Evolutionary conservation across 2,888 invertebrate species (phyloP).

Genomic region (Chalcosyrphus nemorum): DNA sequence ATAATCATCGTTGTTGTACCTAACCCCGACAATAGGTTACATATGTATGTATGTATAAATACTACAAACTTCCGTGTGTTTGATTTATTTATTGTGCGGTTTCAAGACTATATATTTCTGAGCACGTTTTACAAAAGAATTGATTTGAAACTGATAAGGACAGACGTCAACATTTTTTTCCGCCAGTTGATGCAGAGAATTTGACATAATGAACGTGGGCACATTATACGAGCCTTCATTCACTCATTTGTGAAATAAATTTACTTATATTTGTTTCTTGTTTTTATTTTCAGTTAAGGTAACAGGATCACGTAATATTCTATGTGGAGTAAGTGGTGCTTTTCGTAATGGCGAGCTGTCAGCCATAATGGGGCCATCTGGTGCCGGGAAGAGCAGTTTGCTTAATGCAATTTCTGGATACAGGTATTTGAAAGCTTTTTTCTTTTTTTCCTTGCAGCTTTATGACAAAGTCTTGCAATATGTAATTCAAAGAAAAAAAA

Average conservation of each 20-base stretch:
- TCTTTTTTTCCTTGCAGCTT: too few species aligned
- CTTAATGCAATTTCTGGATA: slow-evolving; percentile 90
- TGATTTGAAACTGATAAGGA: not conserved
- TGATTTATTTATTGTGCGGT: not conserved
- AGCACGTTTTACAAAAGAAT: slow-evolving; percentile 6
- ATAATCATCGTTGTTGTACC: not conserved
- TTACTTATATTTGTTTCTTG: not conserved
- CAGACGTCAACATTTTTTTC: too few species aligned
- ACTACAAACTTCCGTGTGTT: not conserved
- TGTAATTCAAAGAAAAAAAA: too few species aligned
- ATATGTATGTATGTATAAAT: not conserved
- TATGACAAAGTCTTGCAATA: too few species aligned
- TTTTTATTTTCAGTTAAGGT: slow-evolving; percentile 82
- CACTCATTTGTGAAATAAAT: too few species aligned
- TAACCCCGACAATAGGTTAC: not conserved
- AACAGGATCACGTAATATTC: slow-evolving; percentile 83
- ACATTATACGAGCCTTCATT: too few species aligned
- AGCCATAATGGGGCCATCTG: slow-evolving; percentile 88
- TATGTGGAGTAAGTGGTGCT: slow-evolving; percentile 85
- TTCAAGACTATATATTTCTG: not conserved
- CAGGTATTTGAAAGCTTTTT: slow-evolving; percentile 84
- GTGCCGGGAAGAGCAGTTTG: slow-evolving; percentile 89
- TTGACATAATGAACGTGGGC: too few species aligned
- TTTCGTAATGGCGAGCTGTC: slow-evolving; percentile 86
- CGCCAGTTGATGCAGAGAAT: too few species aligned